These are phyloP conservation scores for Oscheius sp. DNA, from an alignment of 2,888 invertebrate species.

Conservation along the genomic window DNA sequence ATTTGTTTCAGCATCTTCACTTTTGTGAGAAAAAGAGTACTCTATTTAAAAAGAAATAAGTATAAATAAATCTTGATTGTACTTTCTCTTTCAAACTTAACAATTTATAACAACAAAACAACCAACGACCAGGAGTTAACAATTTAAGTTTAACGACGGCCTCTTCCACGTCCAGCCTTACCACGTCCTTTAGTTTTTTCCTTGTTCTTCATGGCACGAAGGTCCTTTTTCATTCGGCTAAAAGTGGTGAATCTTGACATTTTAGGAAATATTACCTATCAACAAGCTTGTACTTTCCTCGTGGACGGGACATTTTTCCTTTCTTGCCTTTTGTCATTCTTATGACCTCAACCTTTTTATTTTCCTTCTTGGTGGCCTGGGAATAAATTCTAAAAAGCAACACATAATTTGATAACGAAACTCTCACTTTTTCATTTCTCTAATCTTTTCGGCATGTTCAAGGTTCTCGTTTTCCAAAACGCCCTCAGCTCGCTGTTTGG, in stretches of 20 bases:
- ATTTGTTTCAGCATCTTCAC: not conserved
- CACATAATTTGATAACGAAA: not conserved
- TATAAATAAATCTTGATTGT: not conserved
- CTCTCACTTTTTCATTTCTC: conserved; percentile 67
- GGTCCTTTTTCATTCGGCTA: conserved; percentile 56
- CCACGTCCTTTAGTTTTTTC: conserved; percentile 56
- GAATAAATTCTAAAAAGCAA: conserved; percentile 82
- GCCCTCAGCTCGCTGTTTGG: conserved; percentile 93
- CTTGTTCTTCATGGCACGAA: conserved; percentile 44
- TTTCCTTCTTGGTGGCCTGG: conserved; percentile 75
- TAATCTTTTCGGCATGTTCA: conserved; percentile 85
- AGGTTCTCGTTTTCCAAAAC: conserved; percentile 81
- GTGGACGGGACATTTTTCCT: conserved; percentile 58
- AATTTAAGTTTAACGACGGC: conserved; percentile 4
- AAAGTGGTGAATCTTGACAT: conserved; percentile 7
- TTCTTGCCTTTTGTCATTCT: conserved; percentile 82
- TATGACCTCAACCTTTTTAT: conserved; percentile 89
- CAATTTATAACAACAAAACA: conserved; percentile 13
- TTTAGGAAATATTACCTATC: conserved; percentile 36
- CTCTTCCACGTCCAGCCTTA: conserved; percentile 22
- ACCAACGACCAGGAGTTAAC: not conserved
- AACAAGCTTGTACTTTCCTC: conserved; percentile 63
- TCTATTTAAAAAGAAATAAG: not conserved
- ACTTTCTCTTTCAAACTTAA: not conserved
- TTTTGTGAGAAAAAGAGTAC: not conserved